phyloP scores from a whole-genome alignment of 2,888 invertebrate genomes.

The Glaucopsyche alexis region DNA sequence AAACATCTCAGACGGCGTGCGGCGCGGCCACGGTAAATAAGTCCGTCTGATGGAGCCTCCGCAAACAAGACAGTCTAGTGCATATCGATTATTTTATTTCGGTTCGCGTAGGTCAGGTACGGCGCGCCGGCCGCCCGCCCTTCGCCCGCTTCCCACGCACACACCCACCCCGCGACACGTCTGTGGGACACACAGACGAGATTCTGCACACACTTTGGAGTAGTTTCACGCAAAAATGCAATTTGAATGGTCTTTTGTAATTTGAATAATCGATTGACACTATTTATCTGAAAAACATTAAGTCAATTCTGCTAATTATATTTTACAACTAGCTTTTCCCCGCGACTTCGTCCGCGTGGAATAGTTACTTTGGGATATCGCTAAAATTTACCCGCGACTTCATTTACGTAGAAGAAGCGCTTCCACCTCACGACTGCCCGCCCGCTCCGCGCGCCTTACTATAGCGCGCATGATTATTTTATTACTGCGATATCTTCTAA shows the following conservation, averaged over 20 bases:
- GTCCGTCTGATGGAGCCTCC: conserved; percentile 16
- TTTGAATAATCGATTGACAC: too few relatives aligned
- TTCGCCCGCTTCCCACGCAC: conserved; percentile 16
- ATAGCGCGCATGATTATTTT: too few relatives aligned
- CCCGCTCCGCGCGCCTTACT: too few relatives aligned
- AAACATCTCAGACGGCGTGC: conserved; percentile 6
- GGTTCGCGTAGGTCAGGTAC: conserved; percentile 40
- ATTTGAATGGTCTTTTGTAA: too few relatives aligned
- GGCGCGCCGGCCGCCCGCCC: conserved; percentile 12
- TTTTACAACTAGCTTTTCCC: too few relatives aligned
- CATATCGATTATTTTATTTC: conserved; percentile 40
- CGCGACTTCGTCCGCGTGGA: too few relatives aligned
- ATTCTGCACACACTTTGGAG: not conserved
- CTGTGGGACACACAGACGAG: not conserved
- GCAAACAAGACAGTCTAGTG: conserved; percentile 32
- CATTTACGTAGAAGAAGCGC: too few relatives aligned
- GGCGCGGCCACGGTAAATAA: conserved; percentile 18
- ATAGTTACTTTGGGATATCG: too few relatives aligned
- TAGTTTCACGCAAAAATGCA: not conserved
- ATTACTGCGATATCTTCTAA: too few relatives aligned
- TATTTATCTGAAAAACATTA: conserved; percentile 23
- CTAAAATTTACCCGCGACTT: too few relatives aligned
- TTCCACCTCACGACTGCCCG: too few relatives aligned
- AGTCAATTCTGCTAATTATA: too few relatives aligned
- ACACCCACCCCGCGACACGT: conserved; percentile 8